Evolutionary conservation across 2,797 vertebrate species (phyloP).

Genomic region (Furcifer pardalis): DNA sequence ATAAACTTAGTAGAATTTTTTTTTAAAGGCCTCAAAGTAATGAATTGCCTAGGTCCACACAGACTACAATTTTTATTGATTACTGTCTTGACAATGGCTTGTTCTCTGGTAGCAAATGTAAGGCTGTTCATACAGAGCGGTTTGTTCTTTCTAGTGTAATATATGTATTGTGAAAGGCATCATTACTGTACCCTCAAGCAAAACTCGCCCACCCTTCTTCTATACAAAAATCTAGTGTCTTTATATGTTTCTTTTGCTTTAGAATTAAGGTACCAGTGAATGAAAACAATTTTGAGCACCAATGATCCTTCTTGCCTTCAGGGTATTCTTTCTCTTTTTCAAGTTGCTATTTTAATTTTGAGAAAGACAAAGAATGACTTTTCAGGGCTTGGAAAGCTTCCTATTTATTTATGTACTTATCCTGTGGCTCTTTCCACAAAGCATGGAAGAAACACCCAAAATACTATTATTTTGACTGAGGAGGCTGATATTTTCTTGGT

Average conservation of each 20-base stretch:
- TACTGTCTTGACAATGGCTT: background rate
- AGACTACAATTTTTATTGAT: too few species aligned
- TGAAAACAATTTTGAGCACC: slow-evolving; percentile 50
- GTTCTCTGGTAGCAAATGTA: slow-evolving; percentile 25
- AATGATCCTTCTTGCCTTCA: slow-evolving; percentile 12
- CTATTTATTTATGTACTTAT: background rate
- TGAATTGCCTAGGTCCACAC: too few species aligned
- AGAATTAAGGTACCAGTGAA: slow-evolving; percentile 18
- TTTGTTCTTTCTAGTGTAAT: background rate
- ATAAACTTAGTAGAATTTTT: too few species aligned
- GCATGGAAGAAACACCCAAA: slow-evolving; percentile 33
- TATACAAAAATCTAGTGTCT: background rate
- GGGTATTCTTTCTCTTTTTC: slow-evolving; percentile 10
- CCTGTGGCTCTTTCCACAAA: background rate
- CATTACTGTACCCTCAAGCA: background rate
- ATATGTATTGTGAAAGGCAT: slow-evolving; percentile 8
- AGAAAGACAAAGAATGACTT: slow-evolving; percentile 34
- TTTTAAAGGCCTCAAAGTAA: too few species aligned
- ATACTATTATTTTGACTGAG: background rate
- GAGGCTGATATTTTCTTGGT: slow-evolving; percentile 22
- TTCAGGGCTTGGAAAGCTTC: slow-evolving; percentile 34
- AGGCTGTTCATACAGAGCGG: slow-evolving; percentile 7
- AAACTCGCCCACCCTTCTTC: background rate
- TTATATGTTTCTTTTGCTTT: slow-evolving; percentile 6
- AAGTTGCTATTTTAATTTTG: slow-evolving; percentile 55